Percentiles rank a stretch among this genome's conserved stretches.
phyloP scores from a whole-genome alignment of 2,888 invertebrate species.

The Tridacna gigas region DNA sequence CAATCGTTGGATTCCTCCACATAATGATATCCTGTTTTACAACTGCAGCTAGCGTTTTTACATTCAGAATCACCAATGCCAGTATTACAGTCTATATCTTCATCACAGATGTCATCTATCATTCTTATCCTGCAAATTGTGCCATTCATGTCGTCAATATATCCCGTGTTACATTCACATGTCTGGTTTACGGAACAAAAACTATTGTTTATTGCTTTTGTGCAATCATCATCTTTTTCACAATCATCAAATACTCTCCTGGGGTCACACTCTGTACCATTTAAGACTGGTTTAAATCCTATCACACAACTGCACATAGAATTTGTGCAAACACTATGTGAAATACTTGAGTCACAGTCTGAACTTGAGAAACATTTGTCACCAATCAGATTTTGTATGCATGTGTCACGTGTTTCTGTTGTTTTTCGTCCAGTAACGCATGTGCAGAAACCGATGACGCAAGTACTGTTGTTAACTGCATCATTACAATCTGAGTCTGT shows the following conservation, averaged over 20 bases:
- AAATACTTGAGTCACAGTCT: constrained; percentile 34
- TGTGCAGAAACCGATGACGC: constrained; percentile 53
- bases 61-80: constrained; percentile 63
- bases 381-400: constrained; percentile 42
- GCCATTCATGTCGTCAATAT: constrained; percentile 36
- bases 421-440: constrained; percentile 67
- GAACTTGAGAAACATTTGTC: constrained; percentile 33
- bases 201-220: constrained; percentile 55
- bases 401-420: constrained; percentile 34
- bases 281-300: constrained; percentile 37
- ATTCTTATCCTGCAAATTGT: constrained; percentile 50
- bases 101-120: constrained; percentile 51
- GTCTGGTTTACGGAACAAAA: constrained; percentile 40
- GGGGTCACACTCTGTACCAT: constrained; percentile 34
- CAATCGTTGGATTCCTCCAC: constrained; percentile 18
- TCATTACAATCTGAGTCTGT: constrained; percentile 29
- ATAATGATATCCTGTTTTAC: constrained; percentile 41
- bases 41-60: constrained; percentile 38
- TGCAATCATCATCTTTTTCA: constrained; percentile 53
- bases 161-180: constrained; percentile 60
- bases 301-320: constrained; percentile 37
- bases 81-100: constrained; percentile 28
- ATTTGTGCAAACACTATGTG: constrained; percentile 44
- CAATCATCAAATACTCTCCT: constrained; percentile 45
- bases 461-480: constrained; percentile 44